Base-by-base conservation (phyloP, 2,113 vertebrate species). In the Macquaria australasica region DNA sequence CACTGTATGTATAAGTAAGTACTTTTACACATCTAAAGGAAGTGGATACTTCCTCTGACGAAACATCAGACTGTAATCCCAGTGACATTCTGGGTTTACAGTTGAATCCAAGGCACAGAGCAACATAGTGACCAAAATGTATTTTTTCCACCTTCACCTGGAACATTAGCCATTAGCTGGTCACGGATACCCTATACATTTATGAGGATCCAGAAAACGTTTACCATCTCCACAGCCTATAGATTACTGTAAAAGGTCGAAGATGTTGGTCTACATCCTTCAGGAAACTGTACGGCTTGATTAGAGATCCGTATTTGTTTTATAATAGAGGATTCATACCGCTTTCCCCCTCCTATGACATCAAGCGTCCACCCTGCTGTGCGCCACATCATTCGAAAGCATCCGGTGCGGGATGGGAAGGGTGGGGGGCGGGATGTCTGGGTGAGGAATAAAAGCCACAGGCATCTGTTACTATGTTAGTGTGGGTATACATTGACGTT, bases 371-470 rank as follows among this genome's bases (percentile, higher is more conserved):
- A 25, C 16, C 59, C 53, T 53, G 58, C 79, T 72, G 73, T 75
- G 81, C n/a, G 77, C 66, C 67, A 53, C 81, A 73, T 76, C 84
- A 72, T 74, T 82, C 85, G 59, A 79, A 77, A 25, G 79, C 76
- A 77, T 84, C 81, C 74, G 73, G 14, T 74, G 79, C 59, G 45
- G 75, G 87, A 51, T 71, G 84, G 73, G 62, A 41, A 68, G 77
- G 77, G 76, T 63, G 64, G 87, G 83, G 79, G 89, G 84, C 60
- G 63, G 89, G 88, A 59, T 63, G 81, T 91, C 88, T 90, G 84
- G 53, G 39, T 74, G 81, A 86, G 75, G 70, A 84, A 80, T 71
- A 77, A 74, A 81, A 91, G 89, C 89, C 66, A 91, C 90, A 91
- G 89, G 91, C 91, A 83, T 77, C 80, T 83, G 74, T 53, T 86